Conservation (phyloP, 2,797 vertebrate genomes). For the Petrocephalus sullivani region DNA sequence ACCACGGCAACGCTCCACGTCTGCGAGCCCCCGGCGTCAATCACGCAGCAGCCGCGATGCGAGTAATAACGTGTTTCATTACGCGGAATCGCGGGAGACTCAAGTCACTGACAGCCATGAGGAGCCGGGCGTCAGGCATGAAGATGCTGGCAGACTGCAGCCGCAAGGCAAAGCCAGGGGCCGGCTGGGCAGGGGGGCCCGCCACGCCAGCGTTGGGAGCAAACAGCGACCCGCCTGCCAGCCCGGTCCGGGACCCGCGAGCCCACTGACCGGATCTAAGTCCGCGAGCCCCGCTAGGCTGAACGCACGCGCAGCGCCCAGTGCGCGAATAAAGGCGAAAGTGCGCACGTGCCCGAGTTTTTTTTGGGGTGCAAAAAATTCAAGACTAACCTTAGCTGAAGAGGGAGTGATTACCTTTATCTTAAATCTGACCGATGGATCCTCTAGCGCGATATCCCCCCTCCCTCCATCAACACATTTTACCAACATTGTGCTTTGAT, state of each 20-base stretch:
- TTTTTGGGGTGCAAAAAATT: neutral
- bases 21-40: neutral
- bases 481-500: too few species aligned
- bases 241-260: neutral
- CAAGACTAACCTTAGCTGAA: too few species aligned
- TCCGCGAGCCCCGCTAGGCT: neutral
- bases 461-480: too few species aligned
- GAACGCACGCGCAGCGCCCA: neutral
- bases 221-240: neutral
- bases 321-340: neutral
- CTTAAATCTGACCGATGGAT: too few species aligned
- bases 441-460: too few species aligned
- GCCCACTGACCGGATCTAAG: neutral
- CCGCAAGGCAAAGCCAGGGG: neutral
- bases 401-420: too few species aligned
- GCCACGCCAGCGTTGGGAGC: neutral
- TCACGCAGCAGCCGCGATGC: neutral
- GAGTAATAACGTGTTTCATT: neutral
- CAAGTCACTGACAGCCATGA: too few species aligned
- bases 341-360: neutral
- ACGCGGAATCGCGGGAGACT: neutral
- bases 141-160: neutral
- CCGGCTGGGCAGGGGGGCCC: too few species aligned
- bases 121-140: neutral
- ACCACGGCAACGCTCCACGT: neutral